Percentiles rank a stretch among this genome's conserved stretches.
These are phyloP conservation scores for Lasioglossum marginatum DNA, from an alignment of 2,888 invertebrate species.

Conservation along the genomic window DNA sequence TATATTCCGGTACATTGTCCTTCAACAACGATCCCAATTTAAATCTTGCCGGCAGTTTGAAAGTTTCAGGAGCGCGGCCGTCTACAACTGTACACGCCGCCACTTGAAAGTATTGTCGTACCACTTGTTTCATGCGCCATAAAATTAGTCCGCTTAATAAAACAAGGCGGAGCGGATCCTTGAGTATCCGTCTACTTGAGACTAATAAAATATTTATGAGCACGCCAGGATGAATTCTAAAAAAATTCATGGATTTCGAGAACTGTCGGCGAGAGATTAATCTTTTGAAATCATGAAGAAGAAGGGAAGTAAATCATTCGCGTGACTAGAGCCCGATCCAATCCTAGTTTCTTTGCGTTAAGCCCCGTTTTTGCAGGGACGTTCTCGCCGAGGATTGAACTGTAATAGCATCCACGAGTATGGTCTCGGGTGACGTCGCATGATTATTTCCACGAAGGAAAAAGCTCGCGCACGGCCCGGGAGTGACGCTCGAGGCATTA, in stretches of 20 bases:
- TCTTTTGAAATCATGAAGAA: not conserved
- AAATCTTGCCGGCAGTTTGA: conserved; percentile 4
- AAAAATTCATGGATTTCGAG: not conserved
- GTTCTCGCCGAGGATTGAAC: not conserved
- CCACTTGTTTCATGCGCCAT: not conserved
- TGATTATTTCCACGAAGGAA: conserved; percentile 65
- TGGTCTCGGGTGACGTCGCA: conserved; percentile 54
- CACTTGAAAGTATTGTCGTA: not conserved
- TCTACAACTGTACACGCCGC: not conserved
- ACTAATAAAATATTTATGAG: not conserved
- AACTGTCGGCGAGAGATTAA: not conserved
- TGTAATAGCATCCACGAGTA: not conserved
- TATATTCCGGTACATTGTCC: conserved; percentile 17
- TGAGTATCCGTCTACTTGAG: not conserved
- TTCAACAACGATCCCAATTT: conserved; percentile 21
- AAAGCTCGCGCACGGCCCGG: conserved; percentile 15
- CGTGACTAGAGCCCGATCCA: not conserved
- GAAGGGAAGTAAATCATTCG: not conserved
- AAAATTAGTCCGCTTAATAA: not conserved
- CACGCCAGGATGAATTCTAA: no score
- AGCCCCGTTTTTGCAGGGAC: not conserved
- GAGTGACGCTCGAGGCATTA: conserved; percentile 71
- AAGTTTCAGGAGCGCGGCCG: not conserved
- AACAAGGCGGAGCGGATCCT: not conserved
- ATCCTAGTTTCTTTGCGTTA: not conserved